phyloP scores from a whole-genome alignment of 2,113 vertebrate species.

The Picathartes gymnocephalus region DNA sequence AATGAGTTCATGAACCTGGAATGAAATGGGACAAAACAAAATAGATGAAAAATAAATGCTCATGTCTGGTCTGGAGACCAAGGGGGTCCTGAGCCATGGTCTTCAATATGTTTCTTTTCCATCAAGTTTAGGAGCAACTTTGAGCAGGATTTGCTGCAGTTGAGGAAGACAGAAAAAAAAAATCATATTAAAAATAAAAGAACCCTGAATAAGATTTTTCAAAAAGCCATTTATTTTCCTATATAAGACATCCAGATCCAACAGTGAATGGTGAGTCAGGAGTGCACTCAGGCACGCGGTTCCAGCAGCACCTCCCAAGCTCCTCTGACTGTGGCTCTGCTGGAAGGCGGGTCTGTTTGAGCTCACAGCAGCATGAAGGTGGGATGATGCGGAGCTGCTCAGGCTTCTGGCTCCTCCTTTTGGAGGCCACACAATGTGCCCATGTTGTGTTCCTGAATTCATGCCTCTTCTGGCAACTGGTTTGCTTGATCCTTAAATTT shows the following conservation, averaged over 20 bases:
- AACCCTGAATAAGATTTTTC: background rate
- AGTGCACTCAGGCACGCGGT: fast-evolving
- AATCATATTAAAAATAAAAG: background rate
- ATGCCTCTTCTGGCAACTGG: background rate
- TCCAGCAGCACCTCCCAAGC: background rate
- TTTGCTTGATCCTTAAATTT: background rate
- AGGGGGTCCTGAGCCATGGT: background rate
- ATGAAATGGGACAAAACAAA: background rate
- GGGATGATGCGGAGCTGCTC: background rate
- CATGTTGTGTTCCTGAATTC: fast-evolving
- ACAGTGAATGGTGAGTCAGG: background rate
- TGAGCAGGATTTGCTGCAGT: background rate
- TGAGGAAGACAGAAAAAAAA: background rate
- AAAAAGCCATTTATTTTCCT: background rate
- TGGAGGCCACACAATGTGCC: background rate
- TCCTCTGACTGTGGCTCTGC: background rate
- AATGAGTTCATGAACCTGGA: background rate
- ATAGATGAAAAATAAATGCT: background rate
- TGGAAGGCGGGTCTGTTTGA: background rate
- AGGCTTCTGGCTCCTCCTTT: background rate
- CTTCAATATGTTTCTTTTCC: background rate
- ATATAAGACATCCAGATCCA: background rate
- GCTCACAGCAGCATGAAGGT: background rate
- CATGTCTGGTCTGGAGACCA: background rate
- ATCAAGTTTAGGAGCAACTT: background rate